Percentiles rank a stretch among this genome's conserved stretches.
These are phyloP conservation scores for Ferdinandea cuprea DNA, from an alignment of 2,888 invertebrate genomes.

Conservation along the genomic window DNA sequence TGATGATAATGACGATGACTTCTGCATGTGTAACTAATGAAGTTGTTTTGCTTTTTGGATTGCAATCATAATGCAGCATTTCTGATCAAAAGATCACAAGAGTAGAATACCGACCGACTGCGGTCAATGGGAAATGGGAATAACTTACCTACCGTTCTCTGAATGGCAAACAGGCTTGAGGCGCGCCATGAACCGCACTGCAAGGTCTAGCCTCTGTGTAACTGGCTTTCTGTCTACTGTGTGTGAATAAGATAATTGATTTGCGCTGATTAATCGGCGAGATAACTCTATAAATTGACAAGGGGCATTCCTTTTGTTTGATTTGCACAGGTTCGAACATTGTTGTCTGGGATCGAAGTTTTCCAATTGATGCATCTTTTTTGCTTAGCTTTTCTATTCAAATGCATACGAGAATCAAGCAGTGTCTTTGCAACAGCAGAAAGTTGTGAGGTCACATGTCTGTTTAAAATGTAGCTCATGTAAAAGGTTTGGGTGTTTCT, in stretches of 20 bases:
- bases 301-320: not conserved
- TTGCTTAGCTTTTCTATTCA: too few species aligned
- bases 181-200: not conserved
- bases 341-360: too few species aligned
- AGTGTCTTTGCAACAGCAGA: too few species aligned
- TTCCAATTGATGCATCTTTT: too few species aligned
- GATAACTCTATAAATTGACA: slow-evolving; percentile 39
- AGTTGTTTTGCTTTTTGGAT: slow-evolving; percentile 65
- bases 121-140: not conserved
- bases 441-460: too few species aligned
- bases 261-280: slow-evolving; percentile 54
- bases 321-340: too few species aligned
- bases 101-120: slow-evolving; percentile 22
- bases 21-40: slow-evolving; percentile 68
- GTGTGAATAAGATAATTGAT: slow-evolving; percentile 61
- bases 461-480: too few species aligned
- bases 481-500: too few species aligned
- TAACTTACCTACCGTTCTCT: too few species aligned
- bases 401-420: too few species aligned
- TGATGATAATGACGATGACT: slow-evolving; percentile 49
- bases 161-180: slow-evolving; percentile 6
- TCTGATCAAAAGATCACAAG: slow-evolving; percentile 58
- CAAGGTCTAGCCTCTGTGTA: not conserved
- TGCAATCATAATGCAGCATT: slow-evolving; percentile 65
- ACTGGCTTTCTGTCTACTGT: not conserved